Evolutionary conservation across 2,888 invertebrate species (phyloP).

Genomic region (Agrotis segetum): DNA sequence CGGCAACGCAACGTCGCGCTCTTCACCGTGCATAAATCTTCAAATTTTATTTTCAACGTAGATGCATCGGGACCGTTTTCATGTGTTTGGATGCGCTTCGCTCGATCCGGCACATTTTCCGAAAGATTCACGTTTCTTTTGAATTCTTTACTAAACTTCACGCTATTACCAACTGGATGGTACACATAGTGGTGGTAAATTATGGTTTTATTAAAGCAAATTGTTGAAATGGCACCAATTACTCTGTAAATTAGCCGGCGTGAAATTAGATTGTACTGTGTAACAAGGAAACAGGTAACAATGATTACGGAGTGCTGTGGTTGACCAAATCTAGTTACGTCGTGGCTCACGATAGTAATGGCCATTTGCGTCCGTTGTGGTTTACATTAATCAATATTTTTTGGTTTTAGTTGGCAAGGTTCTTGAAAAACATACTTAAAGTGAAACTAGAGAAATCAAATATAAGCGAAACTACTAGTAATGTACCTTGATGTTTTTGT

Average conservation of each 20-base stretch:
- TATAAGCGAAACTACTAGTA: constrained; percentile 14
- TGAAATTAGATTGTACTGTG: constrained; percentile 71
- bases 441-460: constrained; percentile 4
- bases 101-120: constrained; percentile 46
- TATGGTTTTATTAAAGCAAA: constrained; percentile 52
- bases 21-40: constrained; percentile 88
- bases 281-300: constrained; percentile 69
- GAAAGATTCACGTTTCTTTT: constrained; percentile 37
- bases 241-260: constrained; percentile 65
- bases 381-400: constrained; percentile 43
- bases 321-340: constrained; percentile 66
- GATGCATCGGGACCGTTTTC: constrained; percentile 82
- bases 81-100: constrained; percentile 64
- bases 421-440: constrained; percentile 1
- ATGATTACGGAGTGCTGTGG: constrained; percentile 69
- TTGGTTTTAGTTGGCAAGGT: constrained; percentile 13
- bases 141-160: constrained; percentile 26
- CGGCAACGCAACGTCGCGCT: constrained; percentile 89
- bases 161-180: constrained; percentile 16
- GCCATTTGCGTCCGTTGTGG: constrained; percentile 35
- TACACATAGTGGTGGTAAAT: constrained; percentile 29
- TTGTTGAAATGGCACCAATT: constrained; percentile 56
- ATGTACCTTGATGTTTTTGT: constrained; percentile 4
- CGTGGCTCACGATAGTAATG: constrained; percentile 39
- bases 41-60: constrained; percentile 88